Evolutionary conservation across 2,888 invertebrate species (phyloP).

Genomic region (Thereva unica): DNA sequence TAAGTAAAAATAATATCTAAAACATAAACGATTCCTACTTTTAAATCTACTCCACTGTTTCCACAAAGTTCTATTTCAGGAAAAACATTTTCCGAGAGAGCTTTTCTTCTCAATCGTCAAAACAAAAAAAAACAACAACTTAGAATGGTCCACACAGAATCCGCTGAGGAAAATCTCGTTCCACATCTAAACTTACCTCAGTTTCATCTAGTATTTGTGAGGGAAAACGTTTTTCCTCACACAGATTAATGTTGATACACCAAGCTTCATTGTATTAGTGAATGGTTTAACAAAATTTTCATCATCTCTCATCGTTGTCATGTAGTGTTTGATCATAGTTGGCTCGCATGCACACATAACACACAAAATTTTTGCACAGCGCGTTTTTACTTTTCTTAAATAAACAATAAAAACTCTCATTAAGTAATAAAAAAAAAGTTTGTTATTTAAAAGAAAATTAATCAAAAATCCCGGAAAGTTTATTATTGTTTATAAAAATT

Average conservation of each 20-base stretch:
- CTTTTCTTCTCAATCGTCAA: too few species aligned
- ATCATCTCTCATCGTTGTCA: conserved; percentile 46
- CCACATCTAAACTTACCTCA: conserved; percentile 11
- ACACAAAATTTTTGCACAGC: conserved; percentile 56
- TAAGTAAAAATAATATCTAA: too few species aligned
- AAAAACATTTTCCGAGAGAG: too few species aligned
- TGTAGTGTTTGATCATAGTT: conserved; percentile 52
- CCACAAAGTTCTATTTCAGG: too few species aligned
- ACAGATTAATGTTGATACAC: conserved; percentile 10
- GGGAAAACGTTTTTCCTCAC: conserved; percentile 25
- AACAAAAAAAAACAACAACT: too few species aligned
- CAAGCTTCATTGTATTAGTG: conserved; percentile 2
- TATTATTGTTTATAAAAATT: conserved; percentile 1
- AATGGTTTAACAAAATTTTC: conserved; percentile 40
- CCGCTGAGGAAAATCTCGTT: conserved; percentile 21
- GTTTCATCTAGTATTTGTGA: conserved; percentile 20
- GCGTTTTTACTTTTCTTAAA: conserved; percentile 48
- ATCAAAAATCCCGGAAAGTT: conserved; percentile 5
- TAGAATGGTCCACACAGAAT: not conserved
- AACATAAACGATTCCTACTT: too few species aligned
- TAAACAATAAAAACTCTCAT: conserved; percentile 26
- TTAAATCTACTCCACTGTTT: too few species aligned
- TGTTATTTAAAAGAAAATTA: conserved; percentile 30
- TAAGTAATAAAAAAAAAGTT: conserved; percentile 25
- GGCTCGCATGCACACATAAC: conserved; percentile 57